Percentiles rank a stretch among this genome's conserved stretches.
These are phyloP conservation scores for Oreochromis mossambicus DNA, from an alignment of 2,797 vertebrate genomes.

Conservation along the genomic window DNA sequence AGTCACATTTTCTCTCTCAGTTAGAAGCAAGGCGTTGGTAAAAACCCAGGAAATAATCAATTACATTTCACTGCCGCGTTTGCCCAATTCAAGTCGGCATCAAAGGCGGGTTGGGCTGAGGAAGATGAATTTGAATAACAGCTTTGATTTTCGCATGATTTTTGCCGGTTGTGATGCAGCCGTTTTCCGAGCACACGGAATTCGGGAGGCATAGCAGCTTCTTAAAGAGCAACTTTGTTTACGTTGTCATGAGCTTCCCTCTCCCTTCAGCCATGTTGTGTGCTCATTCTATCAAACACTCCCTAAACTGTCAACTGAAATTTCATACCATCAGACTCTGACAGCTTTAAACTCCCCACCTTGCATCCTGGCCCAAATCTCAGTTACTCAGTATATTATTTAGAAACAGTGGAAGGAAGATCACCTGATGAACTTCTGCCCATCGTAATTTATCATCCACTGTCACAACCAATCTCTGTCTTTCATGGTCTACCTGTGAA, in stretches of 20 bases:
- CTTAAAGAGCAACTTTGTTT: conserved; percentile 33
- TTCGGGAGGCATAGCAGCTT: conserved; percentile 10
- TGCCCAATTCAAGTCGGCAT: conserved; percentile 25
- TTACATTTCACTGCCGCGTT: conserved; percentile 25
- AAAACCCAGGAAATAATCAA: conserved; percentile 44
- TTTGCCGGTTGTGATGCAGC: background rate
- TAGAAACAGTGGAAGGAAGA: background rate
- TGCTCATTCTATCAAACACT: conserved; percentile 47
- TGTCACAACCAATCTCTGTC: background rate
- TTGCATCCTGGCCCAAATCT: conserved; percentile 3
- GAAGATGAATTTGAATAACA: conserved; percentile 25
- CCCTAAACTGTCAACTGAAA: conserved; percentile 24
- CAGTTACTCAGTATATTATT: background rate
- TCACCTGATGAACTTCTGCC: background rate
- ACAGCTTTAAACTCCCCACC: conserved; percentile 9
- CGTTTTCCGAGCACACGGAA: background rate
- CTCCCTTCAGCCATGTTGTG: conserved; percentile 8
- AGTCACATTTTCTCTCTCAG: conserved; percentile 12
- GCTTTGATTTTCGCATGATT: conserved; percentile 23
- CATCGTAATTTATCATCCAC: background rate
- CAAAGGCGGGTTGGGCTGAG: conserved; percentile 23
- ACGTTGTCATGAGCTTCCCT: background rate
- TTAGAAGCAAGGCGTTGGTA: background rate
- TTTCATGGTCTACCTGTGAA: background rate
- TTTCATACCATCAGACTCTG: conserved; percentile 16